Evolutionary conservation across 2,113 vertebrate species (phyloP).

Genomic region (Centropristis striata): DNA sequence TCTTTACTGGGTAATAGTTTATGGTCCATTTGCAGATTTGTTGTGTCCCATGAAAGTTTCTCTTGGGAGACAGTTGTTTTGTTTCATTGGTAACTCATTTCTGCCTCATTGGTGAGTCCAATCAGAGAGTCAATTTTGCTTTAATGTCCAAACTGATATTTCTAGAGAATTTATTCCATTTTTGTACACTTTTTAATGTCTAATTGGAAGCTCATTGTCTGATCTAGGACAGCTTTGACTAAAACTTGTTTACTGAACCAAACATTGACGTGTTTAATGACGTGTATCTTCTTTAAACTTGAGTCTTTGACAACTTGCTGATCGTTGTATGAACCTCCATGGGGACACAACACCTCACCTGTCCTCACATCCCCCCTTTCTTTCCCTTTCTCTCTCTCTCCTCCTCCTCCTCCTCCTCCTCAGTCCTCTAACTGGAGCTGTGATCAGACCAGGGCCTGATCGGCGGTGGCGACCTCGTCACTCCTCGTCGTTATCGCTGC

Average conservation of each 20-base stretch:
- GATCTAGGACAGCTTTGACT: neutral
- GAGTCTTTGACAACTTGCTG: neutral
- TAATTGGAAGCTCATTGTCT: neutral
- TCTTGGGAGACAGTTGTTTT: neutral
- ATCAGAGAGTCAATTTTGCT: neutral
- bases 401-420: constrained; percentile 16
- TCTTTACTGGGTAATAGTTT: too few relatives aligned
- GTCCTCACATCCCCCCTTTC: too few relatives aligned
- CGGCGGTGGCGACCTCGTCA: neutral
- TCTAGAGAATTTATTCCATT: neutral
- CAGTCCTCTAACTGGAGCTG: neutral
- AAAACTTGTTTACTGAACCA: neutral
- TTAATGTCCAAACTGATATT: too few relatives aligned
- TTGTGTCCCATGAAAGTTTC: neutral
- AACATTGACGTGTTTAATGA: neutral
- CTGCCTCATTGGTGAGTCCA: neutral
- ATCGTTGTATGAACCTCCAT: neutral
- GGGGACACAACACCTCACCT: constrained; percentile 37
- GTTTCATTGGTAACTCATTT: neutral
- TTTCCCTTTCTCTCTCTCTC: too few relatives aligned
- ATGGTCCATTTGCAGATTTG: too few relatives aligned
- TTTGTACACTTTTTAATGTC: neutral
- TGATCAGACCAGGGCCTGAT: neutral
- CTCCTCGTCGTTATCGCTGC: constrained; percentile 1
- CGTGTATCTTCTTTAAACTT: neutral